Evolutionary conservation across 2,797 vertebrate genomes (phyloP).

Genomic region (Galagoides demidoff): DNA sequence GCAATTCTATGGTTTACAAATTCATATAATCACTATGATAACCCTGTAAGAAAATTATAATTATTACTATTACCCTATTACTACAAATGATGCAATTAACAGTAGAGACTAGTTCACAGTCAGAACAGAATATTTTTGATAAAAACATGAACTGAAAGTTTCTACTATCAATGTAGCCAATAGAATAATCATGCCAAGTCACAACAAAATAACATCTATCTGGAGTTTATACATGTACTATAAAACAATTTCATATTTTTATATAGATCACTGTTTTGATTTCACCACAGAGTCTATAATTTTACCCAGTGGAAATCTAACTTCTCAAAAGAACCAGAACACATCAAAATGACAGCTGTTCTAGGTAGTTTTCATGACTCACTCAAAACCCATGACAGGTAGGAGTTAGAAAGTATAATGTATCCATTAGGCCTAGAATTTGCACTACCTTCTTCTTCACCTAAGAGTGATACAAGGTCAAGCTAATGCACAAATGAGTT

Average conservation of each 20-base stretch:
- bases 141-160: constrained; percentile 16
- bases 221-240: not conserved
- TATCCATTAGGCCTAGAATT: not conserved
- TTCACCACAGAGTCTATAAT: constrained; percentile 39
- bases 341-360: constrained; percentile 51
- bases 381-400: not conserved
- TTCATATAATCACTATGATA: not conserved
- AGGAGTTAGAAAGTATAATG: not conserved
- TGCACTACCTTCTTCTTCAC: not conserved
- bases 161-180: not conserved
- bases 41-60: not conserved
- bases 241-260: not conserved
- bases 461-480: not conserved
- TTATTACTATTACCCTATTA: not conserved
- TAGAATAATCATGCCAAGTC: not conserved
- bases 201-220: constrained; percentile 33
- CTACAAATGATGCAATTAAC: not conserved
- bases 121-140: not conserved
- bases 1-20: not conserved
- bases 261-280: constrained; percentile 23
- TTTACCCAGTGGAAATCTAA: constrained; percentile 59
- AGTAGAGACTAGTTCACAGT: not conserved
- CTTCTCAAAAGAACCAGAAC: constrained; percentile 28
- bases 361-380: not conserved
- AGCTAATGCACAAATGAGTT: not conserved